Percentiles rank a stretch among this genome's conserved stretches.
Conservation (phyloP, 2,113 vertebrate genomes). For the Cricetomys ansorgei region DNA sequence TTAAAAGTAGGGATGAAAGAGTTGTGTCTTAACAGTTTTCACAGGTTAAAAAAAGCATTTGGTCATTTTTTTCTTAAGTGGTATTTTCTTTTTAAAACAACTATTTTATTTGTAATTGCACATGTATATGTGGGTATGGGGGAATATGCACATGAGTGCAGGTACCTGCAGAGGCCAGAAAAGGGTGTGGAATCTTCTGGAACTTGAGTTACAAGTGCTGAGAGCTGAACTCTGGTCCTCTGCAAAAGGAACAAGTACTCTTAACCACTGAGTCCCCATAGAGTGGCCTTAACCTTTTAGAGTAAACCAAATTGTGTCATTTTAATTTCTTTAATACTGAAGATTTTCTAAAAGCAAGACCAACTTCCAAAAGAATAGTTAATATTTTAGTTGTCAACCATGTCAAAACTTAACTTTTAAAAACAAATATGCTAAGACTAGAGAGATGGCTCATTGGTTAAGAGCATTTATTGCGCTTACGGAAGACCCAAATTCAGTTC, state of each 20-base stretch:
- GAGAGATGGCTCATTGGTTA: background rate
- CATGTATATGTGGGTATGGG: background rate
- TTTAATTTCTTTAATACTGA: conserved; percentile 49
- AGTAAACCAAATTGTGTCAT: conserved; percentile 21
- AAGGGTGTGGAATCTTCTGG: background rate
- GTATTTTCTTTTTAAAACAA: background rate
- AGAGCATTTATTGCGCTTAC: background rate
- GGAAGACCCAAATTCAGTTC: background rate
- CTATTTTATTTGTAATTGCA: background rate
- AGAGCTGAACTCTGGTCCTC: background rate
- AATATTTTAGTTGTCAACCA: background rate
- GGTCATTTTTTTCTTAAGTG: background rate
- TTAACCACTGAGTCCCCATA: background rate
- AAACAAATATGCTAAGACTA: too few relatives aligned
- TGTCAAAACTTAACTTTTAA: background rate
- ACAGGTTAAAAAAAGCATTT: background rate
- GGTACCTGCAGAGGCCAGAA: background rate
- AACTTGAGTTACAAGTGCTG: background rate
- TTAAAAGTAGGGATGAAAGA: background rate
- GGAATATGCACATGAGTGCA: background rate
- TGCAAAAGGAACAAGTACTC: background rate
- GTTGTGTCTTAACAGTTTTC: background rate
- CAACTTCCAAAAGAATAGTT: background rate
- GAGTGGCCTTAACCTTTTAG: background rate
- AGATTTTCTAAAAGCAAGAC: background rate